Evolutionary conservation across 2,888 invertebrate species (phyloP), one percentile per base, ranked within the genome.

Genomic region (Cepaea hortensis): DNA sequence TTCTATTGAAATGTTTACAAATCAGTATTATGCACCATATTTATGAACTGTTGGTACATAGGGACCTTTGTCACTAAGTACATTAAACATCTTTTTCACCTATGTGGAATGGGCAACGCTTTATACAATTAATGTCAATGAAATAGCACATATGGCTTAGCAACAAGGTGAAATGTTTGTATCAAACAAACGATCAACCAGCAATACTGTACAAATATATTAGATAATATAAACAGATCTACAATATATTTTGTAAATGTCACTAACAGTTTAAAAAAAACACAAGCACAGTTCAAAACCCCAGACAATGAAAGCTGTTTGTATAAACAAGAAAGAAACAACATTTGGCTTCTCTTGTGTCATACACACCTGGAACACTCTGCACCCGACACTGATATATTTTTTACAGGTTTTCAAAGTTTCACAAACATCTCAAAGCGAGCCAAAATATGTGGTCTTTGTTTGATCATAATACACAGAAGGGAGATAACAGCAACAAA

Each of bases 181-280:
- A 79, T 23, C 46, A 61, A 46, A 46, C 46, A 81, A 23, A 65
- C 35, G 23, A 35, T 81, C 81, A 46, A 62, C 2, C 48, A 81
- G 50, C n/a, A 3, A 15, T 50, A 50, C n/a, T 15, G 76, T 61
- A 7, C 20, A 61, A 76, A 20, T 20, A 50, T 50, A 20, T 50
- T 50, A 50, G 18, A 55, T 20, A 18, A 50, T 50, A 3, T n/a
- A 23, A 77, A 55, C 55, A 77, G 55, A 20, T 55, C 20, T 77
- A 55, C 76, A 76, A 76, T 76, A 76, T 76, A 20, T 35, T 55
- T 55, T 55, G 55, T 9, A 55, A n/a, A n/a, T 55, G 50, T 77
- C 68, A 20, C 13, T 3, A n/a, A 77, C 55, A 50, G n/a, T 61
- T n/a, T 13, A 50, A 77, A 55, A 9, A 6, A 75, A 48, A n/a